These are phyloP conservation scores for Serinus canaria DNA, from an alignment of 2,113 vertebrate genomes.

Conservation along the genomic window DNA sequence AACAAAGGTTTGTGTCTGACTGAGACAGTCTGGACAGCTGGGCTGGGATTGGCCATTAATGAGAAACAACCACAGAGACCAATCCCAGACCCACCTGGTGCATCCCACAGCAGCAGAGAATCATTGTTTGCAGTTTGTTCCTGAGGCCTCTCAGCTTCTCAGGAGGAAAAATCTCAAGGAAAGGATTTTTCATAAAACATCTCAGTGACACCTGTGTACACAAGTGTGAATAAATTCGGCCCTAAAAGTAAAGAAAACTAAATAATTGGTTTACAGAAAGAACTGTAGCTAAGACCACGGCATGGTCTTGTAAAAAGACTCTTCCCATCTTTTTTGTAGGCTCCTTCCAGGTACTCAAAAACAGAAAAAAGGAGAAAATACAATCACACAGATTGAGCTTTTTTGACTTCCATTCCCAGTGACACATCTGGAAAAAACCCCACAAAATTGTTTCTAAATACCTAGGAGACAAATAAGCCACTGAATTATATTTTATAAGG, in stretches of 20 bases:
- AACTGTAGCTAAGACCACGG: neutral
- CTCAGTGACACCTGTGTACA: no score
- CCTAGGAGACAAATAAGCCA: neutral
- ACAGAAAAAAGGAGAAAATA: neutral
- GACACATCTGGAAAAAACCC: rapidly evolving
- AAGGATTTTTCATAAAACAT: no score
- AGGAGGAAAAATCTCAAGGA: no score
- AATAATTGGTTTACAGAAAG: neutral
- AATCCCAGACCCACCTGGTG: no score
- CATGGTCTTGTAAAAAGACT: neutral
- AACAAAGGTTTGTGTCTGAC: no score
- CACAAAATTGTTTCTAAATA: neutral
- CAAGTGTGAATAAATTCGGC: neutral
- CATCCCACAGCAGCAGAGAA: no score
- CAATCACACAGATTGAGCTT: neutral
- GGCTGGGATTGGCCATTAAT: no score
- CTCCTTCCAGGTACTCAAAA: neutral
- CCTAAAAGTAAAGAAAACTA: neutral
- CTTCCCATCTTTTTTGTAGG: neutral
- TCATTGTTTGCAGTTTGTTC: no score
- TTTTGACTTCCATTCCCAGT: neutral
- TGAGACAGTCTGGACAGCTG: no score
- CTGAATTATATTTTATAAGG: neutral
- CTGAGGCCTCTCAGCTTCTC: no score
- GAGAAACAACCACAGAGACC: no score